These are phyloP conservation scores for Microtus pennsylvanicus DNA, from an alignment of 2,113 vertebrate species.

Conservation along the genomic window DNA sequence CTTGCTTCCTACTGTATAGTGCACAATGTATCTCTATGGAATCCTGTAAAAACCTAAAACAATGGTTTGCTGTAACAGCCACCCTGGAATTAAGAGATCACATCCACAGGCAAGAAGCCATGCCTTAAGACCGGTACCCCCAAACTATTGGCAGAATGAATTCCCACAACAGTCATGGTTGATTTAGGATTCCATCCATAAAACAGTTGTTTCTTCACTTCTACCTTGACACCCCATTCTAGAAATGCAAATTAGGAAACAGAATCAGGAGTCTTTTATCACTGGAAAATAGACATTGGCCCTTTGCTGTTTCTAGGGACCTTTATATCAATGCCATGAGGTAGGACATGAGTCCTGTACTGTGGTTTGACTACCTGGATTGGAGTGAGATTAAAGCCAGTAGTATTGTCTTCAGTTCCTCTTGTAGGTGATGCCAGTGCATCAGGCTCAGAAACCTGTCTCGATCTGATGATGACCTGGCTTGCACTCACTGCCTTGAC, in stretches of 20 bases:
- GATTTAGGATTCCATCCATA: neutral
- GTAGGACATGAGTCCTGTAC: neutral
- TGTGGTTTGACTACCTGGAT: neutral
- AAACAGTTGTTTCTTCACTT: neutral
- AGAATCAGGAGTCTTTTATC: neutral
- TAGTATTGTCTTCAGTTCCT: neutral
- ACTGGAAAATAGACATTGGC: neutral
- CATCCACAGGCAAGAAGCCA: no score
- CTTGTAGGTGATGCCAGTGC: neutral
- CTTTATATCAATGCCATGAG: neutral
- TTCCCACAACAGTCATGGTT: neutral
- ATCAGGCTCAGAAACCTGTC: neutral
- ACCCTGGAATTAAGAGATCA: no score
- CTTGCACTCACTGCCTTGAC: neutral
- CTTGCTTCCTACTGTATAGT: no score
- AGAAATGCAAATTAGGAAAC: constrained; percentile 16
- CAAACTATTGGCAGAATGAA: no score
- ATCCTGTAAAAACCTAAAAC: no score
- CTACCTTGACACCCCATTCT: neutral
- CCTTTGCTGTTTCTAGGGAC: neutral
- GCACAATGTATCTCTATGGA: no score
- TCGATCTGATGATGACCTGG: neutral
- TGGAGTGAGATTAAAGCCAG: neutral
- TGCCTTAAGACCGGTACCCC: no score
- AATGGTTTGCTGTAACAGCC: no score